Base-by-base conservation (phyloP, 1,140 invertebrate genomes). In the Ceratina australensis region DNA sequence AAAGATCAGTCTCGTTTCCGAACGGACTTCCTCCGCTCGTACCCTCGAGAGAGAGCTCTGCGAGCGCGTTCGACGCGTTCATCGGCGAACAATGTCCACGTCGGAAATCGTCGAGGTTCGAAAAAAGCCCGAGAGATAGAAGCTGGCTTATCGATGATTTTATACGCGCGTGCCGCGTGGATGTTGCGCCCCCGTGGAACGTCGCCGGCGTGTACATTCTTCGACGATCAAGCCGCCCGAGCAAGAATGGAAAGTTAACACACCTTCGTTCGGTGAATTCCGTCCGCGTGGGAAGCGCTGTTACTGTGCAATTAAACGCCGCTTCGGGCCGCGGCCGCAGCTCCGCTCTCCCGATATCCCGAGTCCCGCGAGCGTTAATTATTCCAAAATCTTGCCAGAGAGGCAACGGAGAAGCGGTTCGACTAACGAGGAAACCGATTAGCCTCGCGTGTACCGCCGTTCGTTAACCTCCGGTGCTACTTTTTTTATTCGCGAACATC, bases 241-340 rank as follows among this genome's bases (percentile, higher is more conserved):
- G 68, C 69, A 60, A 60, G 71, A 47, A 49, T 47, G 71, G 71
- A 63, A 72, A 50, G 71, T 72, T 63, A 72, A 74, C 61, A 65
- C 72, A 74, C 72, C 72, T 74, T 64, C 13, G 69, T 28, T 54
- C 49, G 50, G 49, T 52, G 47, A 68, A 68, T 68, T 56, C 65
- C 49, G 65, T 28, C 47, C 61, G 72, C 72, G 60, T 74, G 72
- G 72, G 72, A 74, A 74, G 72, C 72, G 60, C 50, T 54, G 72
- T 74, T 74, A 65, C 72, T 61, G 72, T 74, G 72, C 61, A 74
- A 74, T 74, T 74, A 74, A 65, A 65, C 71, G 28, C 59, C 60
- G 49, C 60, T 52, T 3, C 56, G 56, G 57, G 24, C 47, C 22
- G 26, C 42, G 20, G 10, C 59, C 8, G 59, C 42, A 18, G 22